Conservation (phyloP, 2,113 vertebrate genomes). For the Ciconia stormi region DNA sequence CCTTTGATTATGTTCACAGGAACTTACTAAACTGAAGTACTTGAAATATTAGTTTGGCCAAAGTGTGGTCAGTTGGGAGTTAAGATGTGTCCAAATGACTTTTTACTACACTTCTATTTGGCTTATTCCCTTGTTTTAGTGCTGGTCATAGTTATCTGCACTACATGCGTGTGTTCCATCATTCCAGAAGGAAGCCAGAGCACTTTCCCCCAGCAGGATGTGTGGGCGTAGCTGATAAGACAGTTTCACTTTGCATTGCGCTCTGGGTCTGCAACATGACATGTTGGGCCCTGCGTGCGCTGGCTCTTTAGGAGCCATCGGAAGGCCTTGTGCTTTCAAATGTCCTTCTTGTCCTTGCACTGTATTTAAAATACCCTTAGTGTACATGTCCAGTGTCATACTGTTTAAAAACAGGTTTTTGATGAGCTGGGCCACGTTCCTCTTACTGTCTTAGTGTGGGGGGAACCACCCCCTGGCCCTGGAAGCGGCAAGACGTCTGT, state of each 20-base stretch:
- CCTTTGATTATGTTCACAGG: not conserved
- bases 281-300: not conserved
- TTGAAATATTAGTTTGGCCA: not conserved
- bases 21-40: not conserved
- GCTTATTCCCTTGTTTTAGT: not conserved
- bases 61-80: not conserved
- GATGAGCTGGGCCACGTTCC: not conserved
- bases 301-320: not conserved
- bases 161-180: not conserved
- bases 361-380: not conserved
- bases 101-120: not conserved
- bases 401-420: not conserved
- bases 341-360: not conserved
- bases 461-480: not conserved
- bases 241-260: not conserved
- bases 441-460: not conserved
- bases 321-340: not conserved
- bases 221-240: not conserved
- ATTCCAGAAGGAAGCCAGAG: not conserved
- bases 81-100: not conserved
- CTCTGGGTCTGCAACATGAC: fast-evolving
- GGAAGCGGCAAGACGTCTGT: not conserved
- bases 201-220: not conserved
- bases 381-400: not conserved
- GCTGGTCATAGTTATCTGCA: not conserved